Conservation (phyloP, 2,888 invertebrate genomes). For the Acrobeloides nanus region DNA sequence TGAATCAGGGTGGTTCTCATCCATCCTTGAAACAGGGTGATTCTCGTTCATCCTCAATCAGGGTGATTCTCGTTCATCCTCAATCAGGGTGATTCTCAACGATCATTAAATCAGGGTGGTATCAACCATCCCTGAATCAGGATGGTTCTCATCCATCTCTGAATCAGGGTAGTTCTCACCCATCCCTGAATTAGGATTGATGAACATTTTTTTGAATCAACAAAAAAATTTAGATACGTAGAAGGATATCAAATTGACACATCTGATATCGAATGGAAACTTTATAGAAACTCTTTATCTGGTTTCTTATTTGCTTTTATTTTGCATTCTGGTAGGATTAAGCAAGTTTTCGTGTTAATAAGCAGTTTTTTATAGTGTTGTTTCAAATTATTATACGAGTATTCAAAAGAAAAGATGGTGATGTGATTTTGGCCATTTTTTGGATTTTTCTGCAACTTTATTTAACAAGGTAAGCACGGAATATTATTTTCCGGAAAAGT, state of each 20-base stretch:
- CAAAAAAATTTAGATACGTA: conserved; percentile 34
- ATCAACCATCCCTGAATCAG: too few species aligned
- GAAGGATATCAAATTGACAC: conserved; percentile 25
- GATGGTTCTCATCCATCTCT: too few species aligned
- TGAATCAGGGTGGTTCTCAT: too few species aligned
- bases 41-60: too few species aligned
- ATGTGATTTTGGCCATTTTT: conserved; percentile 18
- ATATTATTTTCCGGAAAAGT: too few species aligned
- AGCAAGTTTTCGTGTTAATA: neutral
- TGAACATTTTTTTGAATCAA: too few species aligned
- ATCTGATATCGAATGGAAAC: conserved; percentile 42
- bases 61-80: too few species aligned
- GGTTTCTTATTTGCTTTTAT: neutral
- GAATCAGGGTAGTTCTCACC: too few species aligned
- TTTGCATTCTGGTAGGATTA: conserved; percentile 2
- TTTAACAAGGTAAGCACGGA: conserved; percentile 30
- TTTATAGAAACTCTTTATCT: conserved; percentile 21
- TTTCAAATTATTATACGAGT: conserved; percentile 6
- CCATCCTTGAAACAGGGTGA: too few species aligned
- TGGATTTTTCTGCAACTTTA: conserved; percentile 30
- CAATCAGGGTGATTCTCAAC: too few species aligned
- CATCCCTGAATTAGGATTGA: too few species aligned
- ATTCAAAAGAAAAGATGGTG: neutral
- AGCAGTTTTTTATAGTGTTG: conserved; percentile 11
- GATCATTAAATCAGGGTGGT: too few species aligned